Base-by-base conservation (phyloP, 2,797 vertebrate species). In the Linurgus olivaceus region DNA sequence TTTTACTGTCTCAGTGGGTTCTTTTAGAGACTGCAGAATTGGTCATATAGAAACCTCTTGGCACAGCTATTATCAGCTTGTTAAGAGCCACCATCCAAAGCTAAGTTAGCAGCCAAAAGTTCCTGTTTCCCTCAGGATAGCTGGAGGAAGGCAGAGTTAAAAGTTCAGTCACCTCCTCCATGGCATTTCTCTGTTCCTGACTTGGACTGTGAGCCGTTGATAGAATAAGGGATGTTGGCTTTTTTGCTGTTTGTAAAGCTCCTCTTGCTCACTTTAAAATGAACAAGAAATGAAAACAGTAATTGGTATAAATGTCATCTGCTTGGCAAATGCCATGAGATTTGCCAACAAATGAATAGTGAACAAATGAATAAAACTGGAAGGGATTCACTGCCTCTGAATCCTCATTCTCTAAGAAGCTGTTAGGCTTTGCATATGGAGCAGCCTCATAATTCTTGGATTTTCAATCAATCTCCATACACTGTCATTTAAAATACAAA, bases 231-330 rank as follows among this genome's bases (percentile, higher is more conserved):
- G 47, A 33, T 20, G 10, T 51, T 80, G 74, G 24, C 24, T 83
- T 83, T 93, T 73, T 48, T 62, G 68, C 82, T 70, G 37, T 70
- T 81, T 90, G 80, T 40, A 80, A 90, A 81, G 73, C 31, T 65
- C n/a, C 25, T 90, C 72, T 94, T 93, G 62, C 51, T 61, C 57
- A 54, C 47, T 90, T 58, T 45, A 31, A 57, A 87, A 62, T 74
- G 73, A 93, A 47, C 45, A 59, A 91, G 67, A 51, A 93, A 77
- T 65, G 51, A 88, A 95, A 90, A 92, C 68, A 91, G 81, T 95
- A 93, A 85, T 67, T 91, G 90, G 17, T 73, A 37, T 84, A 93
- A 94, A 94, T 88, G 92, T 97, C 94, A 94, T 47, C 70, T 77
- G 80, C 76, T 84, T 86, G 71, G 86, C 50, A 82, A 88, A 88